Conservation (phyloP, 2,113 vertebrate genomes). For the Phyllostomus hastatus region DNA sequence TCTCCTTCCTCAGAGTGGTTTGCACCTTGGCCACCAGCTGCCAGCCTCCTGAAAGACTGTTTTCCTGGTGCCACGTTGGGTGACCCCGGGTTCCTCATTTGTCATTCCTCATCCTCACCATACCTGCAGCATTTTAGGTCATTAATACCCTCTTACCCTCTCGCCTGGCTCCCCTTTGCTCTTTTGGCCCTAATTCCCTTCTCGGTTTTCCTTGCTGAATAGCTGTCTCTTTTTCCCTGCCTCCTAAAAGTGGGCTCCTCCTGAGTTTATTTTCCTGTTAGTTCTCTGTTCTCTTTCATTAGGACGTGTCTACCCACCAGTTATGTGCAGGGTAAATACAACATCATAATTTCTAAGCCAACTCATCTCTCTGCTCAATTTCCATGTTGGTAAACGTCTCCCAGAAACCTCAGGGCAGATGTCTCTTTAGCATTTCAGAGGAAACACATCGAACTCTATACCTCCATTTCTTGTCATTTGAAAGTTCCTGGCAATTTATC, state of each 20-base stretch:
- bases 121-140: background rate
- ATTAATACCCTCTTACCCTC: too few species aligned
- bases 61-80: background rate
- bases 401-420: background rate
- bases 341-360: background rate
- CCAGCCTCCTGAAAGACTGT: background rate
- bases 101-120: accelerated
- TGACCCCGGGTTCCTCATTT: background rate
- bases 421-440: background rate
- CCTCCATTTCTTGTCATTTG: too few species aligned
- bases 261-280: background rate
- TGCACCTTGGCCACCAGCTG: background rate
- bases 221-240: background rate
- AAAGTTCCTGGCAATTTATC: background rate
- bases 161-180: background rate
- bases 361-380: background rate
- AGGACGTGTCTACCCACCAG: background rate
- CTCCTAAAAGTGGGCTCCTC: background rate
- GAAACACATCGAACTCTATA: background rate
- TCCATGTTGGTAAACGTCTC: background rate
- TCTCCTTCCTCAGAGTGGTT: background rate
- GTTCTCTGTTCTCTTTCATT: background rate
- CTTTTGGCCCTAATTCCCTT: background rate
- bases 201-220: background rate
- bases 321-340: background rate